Base-by-base conservation (phyloP, 64 coral and sea anemone species). In the Dendronephthya gigantea region DNA sequence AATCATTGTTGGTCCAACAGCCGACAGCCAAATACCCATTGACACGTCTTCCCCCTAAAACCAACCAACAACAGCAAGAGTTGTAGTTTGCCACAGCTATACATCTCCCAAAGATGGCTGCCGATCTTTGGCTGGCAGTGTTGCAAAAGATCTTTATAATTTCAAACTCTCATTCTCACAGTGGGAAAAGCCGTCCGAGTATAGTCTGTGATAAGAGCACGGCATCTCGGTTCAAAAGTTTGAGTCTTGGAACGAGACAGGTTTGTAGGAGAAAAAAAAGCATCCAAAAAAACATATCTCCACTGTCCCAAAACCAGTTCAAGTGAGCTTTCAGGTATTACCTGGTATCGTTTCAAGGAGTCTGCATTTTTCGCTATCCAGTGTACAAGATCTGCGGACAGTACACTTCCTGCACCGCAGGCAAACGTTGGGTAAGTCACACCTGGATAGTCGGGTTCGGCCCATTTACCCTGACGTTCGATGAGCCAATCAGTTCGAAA, bases 21-120 rank as follows among this genome's bases (percentile, higher is more conserved):
- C 92, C 48, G 95, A 90, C 59, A 98, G 50, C 95, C 95, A 98
- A 11, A 98, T 98, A 39, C 95, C 95, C 30, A 98, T 51, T 4
- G 95, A 98, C 13, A 93, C 92, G 88, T 98, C 95, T 87, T 98
- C 95, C 55, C 95, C 95, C 95, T 98, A 35, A 79, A 62, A 23
- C 9, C n/a, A n/a, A n/a, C n/a, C n/a, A n/a, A n/a, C n/a, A n/a
- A n/a, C n/a, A n/a, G n/a, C n/a, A n/a, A n/a, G n/a, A n/a, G n/a
- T n/a, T n/a, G n/a, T n/a, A n/a, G n/a, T n/a, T n/a, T n/a, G n/a
- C n/a, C n/a, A n/a, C n/a, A n/a, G n/a, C n/a, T n/a, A n/a, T n/a
- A n/a, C n/a, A n/a, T n/a, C n/a, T n/a, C n/a, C n/a, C n/a, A n/a
- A n/a, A n/a, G n/a, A n/a, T n/a, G n/a, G n/a, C n/a, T n/a, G n/a